Evolutionary conservation across 30 jellyfish, hydroid and myxozoan species (phyloP).

Genomic region (Cassiopea andromeda): DNA sequence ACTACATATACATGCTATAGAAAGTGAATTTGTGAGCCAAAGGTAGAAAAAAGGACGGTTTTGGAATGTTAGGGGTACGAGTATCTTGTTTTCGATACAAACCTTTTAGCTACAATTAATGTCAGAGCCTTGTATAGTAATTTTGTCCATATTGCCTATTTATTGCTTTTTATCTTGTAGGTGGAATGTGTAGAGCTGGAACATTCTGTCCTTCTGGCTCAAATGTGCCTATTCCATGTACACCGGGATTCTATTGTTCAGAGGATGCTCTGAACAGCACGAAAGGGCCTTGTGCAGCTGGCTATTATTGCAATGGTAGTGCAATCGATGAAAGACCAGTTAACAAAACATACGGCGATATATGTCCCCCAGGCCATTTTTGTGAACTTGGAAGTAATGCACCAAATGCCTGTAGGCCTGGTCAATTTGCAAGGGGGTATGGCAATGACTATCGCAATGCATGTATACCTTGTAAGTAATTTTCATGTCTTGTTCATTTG

Average conservation of each 20-base stretch:
- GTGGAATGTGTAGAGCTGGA: conserved; percentile 93
- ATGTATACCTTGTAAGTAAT: conserved; percentile 87
- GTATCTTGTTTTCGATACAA: no score
- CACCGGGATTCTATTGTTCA: conserved; percentile 88
- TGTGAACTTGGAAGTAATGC: conserved; percentile 89
- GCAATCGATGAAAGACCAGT: conserved; percentile 89
- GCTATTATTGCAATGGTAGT: conserved; percentile 92
- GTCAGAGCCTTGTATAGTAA: no score
- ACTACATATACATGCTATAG: no score
- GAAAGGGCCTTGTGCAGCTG: conserved; percentile 90
- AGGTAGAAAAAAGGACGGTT: no score
- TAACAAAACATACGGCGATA: conserved; percentile 93
- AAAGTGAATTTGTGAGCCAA: no score
- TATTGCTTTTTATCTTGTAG: conserved; percentile 22
- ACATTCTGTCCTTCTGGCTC: conserved; percentile 95
- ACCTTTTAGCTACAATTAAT: no score
- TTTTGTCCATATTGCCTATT: no score
- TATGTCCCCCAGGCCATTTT: conserved; percentile 97
- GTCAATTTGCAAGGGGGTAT: conserved; percentile 93
- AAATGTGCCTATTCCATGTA: conserved; percentile 76
- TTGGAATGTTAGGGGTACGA: no score
- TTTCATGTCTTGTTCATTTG: neutral
- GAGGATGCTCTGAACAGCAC: conserved; percentile 62
- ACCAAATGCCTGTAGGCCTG: conserved; percentile 92
- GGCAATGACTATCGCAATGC: conserved; percentile 91